These are phyloP conservation scores for Thera britannica DNA, from an alignment of 2,888 invertebrate genomes.

Conservation along the genomic window DNA sequence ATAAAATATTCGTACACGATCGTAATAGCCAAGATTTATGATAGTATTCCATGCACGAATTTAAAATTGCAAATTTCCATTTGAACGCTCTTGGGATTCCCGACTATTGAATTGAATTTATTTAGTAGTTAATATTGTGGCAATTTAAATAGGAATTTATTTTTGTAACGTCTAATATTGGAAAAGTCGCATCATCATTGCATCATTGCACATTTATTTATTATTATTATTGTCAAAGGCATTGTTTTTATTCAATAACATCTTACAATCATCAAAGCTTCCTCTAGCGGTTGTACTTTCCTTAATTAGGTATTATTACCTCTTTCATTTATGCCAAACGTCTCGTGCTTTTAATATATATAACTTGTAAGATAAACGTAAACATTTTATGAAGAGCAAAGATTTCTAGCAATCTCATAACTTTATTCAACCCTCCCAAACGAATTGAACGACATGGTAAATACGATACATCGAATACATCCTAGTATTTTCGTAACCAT, in stretches of 20 bases:
- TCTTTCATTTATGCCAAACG: neutral
- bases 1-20: constrained; percentile 2
- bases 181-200: constrained; percentile 22
- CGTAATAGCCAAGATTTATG: constrained; percentile 11
- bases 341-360: neutral
- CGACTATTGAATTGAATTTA: constrained; percentile 15
- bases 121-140: constrained; percentile 11
- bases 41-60: constrained; percentile 2
- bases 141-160: constrained; percentile 3
- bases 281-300: constrained; percentile 5
- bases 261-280: too few relatives aligned
- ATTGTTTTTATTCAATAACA: too few relatives aligned
- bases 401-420: neutral
- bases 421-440: neutral
- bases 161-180: constrained; percentile 2
- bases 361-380: neutral
- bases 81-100: constrained; percentile 9
- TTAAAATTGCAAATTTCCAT: constrained; percentile 21
- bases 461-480: constrained; percentile 12
- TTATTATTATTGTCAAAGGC: too few relatives aligned
- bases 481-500: constrained; percentile 32
- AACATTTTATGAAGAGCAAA: neutral
- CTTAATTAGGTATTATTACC: neutral
- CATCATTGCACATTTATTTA: neutral
- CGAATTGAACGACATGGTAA: constrained; percentile 14